These are phyloP conservation scores for Astreopora myriophthalma DNA, from an alignment of 64 coral and sea anemone species.

Conservation along the genomic window DNA sequence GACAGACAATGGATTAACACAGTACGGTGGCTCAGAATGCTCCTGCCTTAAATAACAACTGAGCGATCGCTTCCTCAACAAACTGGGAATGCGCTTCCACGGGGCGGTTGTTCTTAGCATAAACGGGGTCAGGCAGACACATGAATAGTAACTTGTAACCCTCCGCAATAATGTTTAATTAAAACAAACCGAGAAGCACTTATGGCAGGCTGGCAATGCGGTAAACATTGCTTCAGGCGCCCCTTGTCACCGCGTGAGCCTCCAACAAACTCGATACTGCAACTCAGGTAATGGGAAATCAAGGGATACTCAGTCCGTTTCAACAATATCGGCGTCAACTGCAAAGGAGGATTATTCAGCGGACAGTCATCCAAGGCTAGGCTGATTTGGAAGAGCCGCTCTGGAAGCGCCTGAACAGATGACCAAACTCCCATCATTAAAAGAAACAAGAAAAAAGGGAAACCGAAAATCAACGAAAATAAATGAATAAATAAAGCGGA, in stretches of 20 bases:
- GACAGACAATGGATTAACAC: slow-evolving; percentile 38
- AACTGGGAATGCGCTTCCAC: not conserved
- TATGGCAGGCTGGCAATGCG: not conserved
- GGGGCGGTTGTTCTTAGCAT: not conserved
- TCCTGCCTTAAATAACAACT: not conserved
- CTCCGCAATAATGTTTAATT: not conserved
- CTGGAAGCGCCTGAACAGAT: not conserved
- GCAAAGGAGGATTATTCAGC: too few relatives aligned
- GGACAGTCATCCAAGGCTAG: not conserved
- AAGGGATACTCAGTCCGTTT: not conserved
- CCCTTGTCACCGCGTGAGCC: not conserved
- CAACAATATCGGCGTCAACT: not conserved
- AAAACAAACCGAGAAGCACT: not conserved
- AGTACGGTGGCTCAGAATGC: slow-evolving; percentile 17
- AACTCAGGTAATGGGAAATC: not conserved
- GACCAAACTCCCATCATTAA: not conserved
- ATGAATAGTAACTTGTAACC: not conserved
- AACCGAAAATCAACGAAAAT: too few relatives aligned
- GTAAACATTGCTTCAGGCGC: not conserved
- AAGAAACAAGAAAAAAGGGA: not conserved
- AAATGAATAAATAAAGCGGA: not conserved
- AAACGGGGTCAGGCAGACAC: not conserved
- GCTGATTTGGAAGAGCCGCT: too few relatives aligned
- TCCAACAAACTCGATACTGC: not conserved
- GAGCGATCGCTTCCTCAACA: too few relatives aligned